Evolutionary conservation across 2,797 vertebrate genomes (phyloP).

Genomic region (Acanthornis magna): DNA sequence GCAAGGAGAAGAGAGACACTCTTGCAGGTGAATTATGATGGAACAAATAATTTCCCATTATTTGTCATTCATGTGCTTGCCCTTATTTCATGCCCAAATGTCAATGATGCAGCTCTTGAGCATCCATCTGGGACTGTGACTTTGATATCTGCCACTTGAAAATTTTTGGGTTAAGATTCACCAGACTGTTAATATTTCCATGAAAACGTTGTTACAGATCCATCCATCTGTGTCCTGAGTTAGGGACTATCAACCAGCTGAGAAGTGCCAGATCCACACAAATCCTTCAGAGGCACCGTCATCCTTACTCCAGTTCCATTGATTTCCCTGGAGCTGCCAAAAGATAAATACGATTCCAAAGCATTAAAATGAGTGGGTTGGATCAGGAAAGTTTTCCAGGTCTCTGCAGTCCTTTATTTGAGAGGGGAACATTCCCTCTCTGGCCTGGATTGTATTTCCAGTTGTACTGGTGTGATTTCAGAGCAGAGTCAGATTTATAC

Average conservation of each 20-base stretch:
- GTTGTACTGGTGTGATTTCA: background rate
- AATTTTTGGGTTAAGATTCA: background rate
- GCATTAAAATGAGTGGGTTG: background rate
- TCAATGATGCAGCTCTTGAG: background rate
- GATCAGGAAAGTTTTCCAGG: background rate
- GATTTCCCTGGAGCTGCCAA: background rate
- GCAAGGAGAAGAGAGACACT: background rate
- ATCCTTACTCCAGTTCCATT: background rate
- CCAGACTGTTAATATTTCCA: background rate
- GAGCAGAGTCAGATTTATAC: background rate
- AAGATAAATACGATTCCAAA: background rate
- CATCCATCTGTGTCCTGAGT: background rate
- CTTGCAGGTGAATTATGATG: background rate
- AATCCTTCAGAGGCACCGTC: background rate
- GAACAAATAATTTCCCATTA: background rate
- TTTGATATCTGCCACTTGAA: background rate
- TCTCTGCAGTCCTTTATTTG: background rate
- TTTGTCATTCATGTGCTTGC: background rate
- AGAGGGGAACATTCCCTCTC: background rate
- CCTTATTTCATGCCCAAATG: background rate
- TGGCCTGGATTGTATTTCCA: background rate
- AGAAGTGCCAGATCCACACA: background rate
- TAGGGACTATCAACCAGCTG: background rate
- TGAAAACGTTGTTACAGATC: background rate
- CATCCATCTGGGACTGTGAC: background rate